Base-by-base conservation (phyloP, 1,140 invertebrate species). In the Cotesia glomerata region DNA sequence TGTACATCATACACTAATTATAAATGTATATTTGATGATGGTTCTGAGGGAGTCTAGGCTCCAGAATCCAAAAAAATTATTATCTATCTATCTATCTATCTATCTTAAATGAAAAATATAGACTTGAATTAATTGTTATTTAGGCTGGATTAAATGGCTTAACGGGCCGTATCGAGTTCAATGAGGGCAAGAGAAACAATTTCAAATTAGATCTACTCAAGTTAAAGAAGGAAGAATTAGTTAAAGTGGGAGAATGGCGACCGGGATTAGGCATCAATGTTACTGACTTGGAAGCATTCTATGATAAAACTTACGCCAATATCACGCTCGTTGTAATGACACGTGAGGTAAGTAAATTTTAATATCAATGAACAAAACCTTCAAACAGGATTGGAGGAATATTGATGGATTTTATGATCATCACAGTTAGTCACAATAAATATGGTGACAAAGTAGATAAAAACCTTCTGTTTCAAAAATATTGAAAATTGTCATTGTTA, bases 261-360 rank as follows among this genome's bases (percentile, higher is more conserved):
- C 91, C 93, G 0, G 86, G 88, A 1, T 86, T 84, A 0, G 92
- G 94, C 0, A 90, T 97, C 49, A 94, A 94, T 81, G 91, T 97
- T 56, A 95, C 95, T 0, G 94, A 96, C 82, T 90, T 92, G 0
- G 91, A 91, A 2, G 94, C 94, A n/a, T 97, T 97, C 86, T 95
- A 93, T 80, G 93, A 96, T 72, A 93, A 92, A 18, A 90, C 91
- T 14, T 89, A 91, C 0, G 92, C 92, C 0, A 98, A 98, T 87
- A 95, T 97, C 61, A 98, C 95, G 0, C 89, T 99, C 4, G 89
- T 92, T 70, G 93, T 95, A 26, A 96, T 97, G 83, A 98, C 96
- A 13, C 91, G 95, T 84, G 91, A 95, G 90, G 95, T 97, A 88
- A 75, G 72, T 64, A 34, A 49, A 7, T 58, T 69, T 18, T 59